Conservation (phyloP, 1,140 invertebrate genomes). For the Diorhabda elongata region DNA sequence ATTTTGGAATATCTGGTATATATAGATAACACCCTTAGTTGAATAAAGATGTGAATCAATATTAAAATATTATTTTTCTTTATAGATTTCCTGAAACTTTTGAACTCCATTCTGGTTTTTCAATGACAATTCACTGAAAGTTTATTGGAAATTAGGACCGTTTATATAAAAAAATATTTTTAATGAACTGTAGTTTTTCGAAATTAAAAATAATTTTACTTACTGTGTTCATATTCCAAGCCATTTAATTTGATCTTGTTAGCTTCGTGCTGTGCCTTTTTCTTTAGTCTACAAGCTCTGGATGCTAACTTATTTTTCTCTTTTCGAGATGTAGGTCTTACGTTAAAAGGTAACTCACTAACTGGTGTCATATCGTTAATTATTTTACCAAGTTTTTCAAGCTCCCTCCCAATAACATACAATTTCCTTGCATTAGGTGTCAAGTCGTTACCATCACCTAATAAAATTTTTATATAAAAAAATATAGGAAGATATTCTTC, state of each 20-base stretch:
- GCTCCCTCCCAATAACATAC: slow-evolving; percentile 83
- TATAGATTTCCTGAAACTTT: no score
- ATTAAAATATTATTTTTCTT: no score
- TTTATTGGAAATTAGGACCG: no score
- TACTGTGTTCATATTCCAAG: slow-evolving; percentile 90
- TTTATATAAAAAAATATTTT: no score
- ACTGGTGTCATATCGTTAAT: slow-evolving; percentile 96
- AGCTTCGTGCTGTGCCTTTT: slow-evolving; percentile 92
- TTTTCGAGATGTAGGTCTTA: slow-evolving; percentile 86
- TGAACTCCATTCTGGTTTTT: no score
- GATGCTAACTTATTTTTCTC: slow-evolving; percentile 98
- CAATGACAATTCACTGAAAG: no score
- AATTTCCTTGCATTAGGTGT: slow-evolving; percentile 93
- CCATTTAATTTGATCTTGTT: slow-evolving; percentile 94
- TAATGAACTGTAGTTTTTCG: no score
- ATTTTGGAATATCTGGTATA: no score
- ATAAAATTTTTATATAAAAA: slow-evolving; percentile 48
- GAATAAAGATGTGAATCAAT: no score
- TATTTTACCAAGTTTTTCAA: slow-evolving; percentile 83
- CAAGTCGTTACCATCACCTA: slow-evolving; percentile 94
- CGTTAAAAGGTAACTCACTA: slow-evolving; percentile 85
- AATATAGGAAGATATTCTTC: neutral
- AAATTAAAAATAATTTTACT: slow-evolving; percentile 45
- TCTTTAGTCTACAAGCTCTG: slow-evolving; percentile 89
- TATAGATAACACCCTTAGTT: no score